Percentiles rank a stretch among this genome's conserved stretches.
Conservation (phyloP, 2,888 invertebrate genomes). For the Papilio elwesi region DNA sequence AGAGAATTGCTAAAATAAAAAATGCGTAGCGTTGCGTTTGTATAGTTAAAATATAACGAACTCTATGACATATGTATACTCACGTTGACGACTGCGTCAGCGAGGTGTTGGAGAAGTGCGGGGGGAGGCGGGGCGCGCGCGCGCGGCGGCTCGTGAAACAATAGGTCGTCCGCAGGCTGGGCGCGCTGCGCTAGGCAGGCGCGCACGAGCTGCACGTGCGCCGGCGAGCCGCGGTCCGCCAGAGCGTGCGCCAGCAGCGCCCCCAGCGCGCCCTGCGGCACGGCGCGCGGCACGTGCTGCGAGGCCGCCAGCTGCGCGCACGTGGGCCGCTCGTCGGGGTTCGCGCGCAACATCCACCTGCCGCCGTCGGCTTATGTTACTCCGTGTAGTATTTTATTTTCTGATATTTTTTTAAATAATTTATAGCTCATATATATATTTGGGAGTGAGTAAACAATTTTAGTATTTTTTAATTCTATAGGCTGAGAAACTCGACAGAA, state of each 20-base stretch:
- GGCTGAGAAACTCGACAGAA: no score
- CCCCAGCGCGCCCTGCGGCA: constrained; percentile 93
- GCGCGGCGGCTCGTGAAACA: constrained; percentile 85
- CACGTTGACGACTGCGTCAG: constrained; percentile 66
- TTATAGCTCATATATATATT: no score
- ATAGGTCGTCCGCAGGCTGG: constrained; percentile 89
- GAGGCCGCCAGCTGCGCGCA: constrained; percentile 93
- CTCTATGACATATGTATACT: neutral
- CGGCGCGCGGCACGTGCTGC: constrained; percentile 92
- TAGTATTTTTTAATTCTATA: no score
- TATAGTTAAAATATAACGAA: neutral
- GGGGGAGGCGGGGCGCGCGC: neutral
- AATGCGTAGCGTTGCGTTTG: no score
- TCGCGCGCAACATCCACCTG: constrained; percentile 92
- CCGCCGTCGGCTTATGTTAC: neutral
- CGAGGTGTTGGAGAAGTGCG: constrained; percentile 47
- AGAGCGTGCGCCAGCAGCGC: constrained; percentile 93
- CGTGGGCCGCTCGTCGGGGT: constrained; percentile 92
- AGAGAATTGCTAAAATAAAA: no score
- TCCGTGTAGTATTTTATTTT: no score
- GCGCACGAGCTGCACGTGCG: constrained; percentile 63
- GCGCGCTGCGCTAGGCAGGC: constrained; percentile 80
- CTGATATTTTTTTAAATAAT: no score
- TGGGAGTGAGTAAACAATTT: no score
- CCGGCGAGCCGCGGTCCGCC: constrained; percentile 86